Evolutionary conservation across 1,140 invertebrate genomes (phyloP), one percentile per base, ranked within the genome.

Genomic region (Drosophila santomea): DNA sequence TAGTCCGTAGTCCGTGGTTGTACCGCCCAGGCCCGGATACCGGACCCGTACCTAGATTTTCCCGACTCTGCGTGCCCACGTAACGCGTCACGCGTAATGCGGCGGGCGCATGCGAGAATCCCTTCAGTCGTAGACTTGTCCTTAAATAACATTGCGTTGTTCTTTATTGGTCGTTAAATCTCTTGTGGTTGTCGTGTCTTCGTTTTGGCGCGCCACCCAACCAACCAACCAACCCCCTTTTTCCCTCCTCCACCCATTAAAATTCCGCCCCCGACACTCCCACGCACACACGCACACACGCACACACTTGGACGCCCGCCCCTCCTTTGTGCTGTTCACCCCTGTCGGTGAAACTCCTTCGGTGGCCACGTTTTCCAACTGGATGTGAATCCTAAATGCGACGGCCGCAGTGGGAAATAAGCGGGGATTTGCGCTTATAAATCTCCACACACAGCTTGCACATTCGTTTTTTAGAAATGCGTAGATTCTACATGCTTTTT

Each of bases 101-200:
- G 63, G 52, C 55, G 61, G 36, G 61, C 74, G 59, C 67, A 77
- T 77, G 66, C 78, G 63, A 78, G 64, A 77, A 71, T 86, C 83
- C 83, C 83, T 88, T 88, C 61, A 51, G 44, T 67, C 61, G 45
- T 67, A 67, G 68, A 66, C 47, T 64, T 72, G 79, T 89, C 76
- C 83, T 88, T 88, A 88, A 88, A 88, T 79, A 88, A 88, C 83
- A 88, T 80, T 88, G 83, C 83, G 79, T 77, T 86, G 79, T 86
- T 86, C 83, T 89, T 89, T 89, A 89, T 89, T 89, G 84, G 72
- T 89, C 84, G 84, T 89, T 89, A 89, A 89, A 89, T 89, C 84
- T 89, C 84, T 89, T 89, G 84, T 84, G 84, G 84, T 89, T 89
- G 80, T 89, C 77, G 77, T 84, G 83, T 77, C 84, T 82, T 80